These are phyloP conservation scores for Polypterus bichir DNA, from an alignment of 2,113 vertebrate genomes.

Conservation along the genomic window DNA sequence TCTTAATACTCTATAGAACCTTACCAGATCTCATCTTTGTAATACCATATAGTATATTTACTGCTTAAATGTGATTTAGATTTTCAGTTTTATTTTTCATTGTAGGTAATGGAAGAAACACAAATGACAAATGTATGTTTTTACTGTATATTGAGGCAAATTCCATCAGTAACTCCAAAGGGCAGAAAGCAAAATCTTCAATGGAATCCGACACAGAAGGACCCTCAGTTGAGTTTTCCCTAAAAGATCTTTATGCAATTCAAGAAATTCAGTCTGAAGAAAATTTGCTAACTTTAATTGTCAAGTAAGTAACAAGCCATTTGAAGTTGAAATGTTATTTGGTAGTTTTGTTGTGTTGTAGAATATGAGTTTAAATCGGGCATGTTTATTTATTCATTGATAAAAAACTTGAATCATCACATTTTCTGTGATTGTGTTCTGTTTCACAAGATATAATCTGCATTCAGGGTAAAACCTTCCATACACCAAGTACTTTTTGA, in stretches of 20 bases:
- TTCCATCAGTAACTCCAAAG: constrained; percentile 88
- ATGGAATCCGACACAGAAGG: constrained; percentile 46
- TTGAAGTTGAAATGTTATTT: background rate
- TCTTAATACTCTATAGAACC: too few species aligned
- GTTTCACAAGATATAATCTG: too few species aligned
- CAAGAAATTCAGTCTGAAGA: constrained; percentile 93
- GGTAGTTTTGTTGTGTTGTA: too few species aligned
- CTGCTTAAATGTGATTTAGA: background rate
- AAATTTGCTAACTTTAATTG: constrained; percentile 64
- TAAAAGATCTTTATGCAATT: constrained; percentile 90
- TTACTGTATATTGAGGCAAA: constrained; percentile 86
- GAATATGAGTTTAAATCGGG: too few species aligned
- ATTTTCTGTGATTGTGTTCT: too few species aligned
- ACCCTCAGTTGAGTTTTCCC: constrained; percentile 72
- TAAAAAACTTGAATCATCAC: too few species aligned
- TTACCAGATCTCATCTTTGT: too few species aligned
- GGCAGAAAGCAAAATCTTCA: constrained; percentile 56
- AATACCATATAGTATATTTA: too few species aligned
- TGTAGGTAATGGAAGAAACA: constrained; percentile 65
- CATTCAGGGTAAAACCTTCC: too few species aligned
- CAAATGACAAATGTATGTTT: constrained; percentile 94
- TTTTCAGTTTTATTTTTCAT: constrained; percentile 14
- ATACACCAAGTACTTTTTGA: too few species aligned
- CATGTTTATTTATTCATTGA: too few species aligned
- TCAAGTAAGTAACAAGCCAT: constrained; percentile 50